These are phyloP conservation scores for Scomber colias DNA, from an alignment of 2,113 vertebrate genomes.

Conservation along the genomic window DNA sequence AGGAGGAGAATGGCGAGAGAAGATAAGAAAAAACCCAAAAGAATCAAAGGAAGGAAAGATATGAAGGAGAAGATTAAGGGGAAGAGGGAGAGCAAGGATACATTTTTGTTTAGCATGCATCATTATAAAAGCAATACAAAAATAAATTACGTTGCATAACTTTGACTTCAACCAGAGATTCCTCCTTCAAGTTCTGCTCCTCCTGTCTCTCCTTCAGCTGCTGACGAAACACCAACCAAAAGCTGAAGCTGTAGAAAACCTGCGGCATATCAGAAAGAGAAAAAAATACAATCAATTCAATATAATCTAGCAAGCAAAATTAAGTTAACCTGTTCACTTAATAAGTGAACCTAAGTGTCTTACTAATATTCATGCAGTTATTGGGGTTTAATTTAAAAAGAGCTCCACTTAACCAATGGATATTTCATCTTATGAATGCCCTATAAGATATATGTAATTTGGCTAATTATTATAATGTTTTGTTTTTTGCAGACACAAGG, in stretches of 20 bases:
- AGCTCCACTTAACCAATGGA: too few relatives aligned
- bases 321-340: too few relatives aligned
- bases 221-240: conserved; percentile 87
- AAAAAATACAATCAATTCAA: not conserved
- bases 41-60: not conserved
- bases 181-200: conserved; percentile 57
- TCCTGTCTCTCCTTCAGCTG: conserved; percentile 76
- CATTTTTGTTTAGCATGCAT: not conserved
- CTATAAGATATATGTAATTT: too few relatives aligned
- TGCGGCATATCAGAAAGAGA: conserved; percentile 44
- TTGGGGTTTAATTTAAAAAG: too few relatives aligned
- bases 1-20: not conserved
- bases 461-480: too few relatives aligned
- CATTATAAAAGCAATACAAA: not conserved
- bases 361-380: too few relatives aligned
- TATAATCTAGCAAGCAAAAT: not conserved
- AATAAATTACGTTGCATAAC: conserved; percentile 58
- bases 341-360: too few relatives aligned
- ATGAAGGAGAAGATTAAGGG: not conserved
- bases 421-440: too few relatives aligned
- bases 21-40: not conserved
- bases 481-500: too few relatives aligned
- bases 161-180: conserved; percentile 73
- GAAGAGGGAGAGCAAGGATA: not conserved
- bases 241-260: conserved; percentile 84